Evolutionary conservation across 2,113 vertebrate genomes (phyloP).

Genomic region (Natator depressus): DNA sequence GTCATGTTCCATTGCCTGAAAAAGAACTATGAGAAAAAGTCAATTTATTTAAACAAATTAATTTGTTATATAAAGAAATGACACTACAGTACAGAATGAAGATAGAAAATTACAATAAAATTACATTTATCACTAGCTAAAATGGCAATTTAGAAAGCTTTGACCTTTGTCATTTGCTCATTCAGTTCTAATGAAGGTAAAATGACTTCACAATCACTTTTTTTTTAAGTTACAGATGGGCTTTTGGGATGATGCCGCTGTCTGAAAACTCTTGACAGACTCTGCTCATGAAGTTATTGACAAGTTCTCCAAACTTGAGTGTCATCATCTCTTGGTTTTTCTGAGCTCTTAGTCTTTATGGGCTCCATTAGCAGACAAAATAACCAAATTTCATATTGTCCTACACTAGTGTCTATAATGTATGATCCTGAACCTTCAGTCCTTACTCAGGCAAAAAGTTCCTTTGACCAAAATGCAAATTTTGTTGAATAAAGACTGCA

Average conservation of each 20-base stretch:
- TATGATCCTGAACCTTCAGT: not conserved
- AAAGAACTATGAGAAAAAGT: not conserved
- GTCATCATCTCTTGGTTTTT: not conserved
- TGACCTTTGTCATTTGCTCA: not conserved
- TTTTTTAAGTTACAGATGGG: not conserved
- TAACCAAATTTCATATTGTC: fast-evolving
- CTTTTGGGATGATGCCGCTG: not conserved
- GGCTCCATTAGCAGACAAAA: not conserved
- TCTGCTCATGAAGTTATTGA: not conserved
- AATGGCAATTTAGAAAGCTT: not conserved
- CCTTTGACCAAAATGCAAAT: not conserved
- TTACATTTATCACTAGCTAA: not conserved
- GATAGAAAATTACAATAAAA: not conserved
- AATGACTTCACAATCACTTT: not conserved
- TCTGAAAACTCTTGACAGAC: not conserved
- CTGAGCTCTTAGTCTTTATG: not conserved
- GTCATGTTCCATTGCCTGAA: not conserved
- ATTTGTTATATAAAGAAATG: constrained; percentile 13
- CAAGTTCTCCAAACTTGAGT: not conserved
- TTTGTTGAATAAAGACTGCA: not conserved
- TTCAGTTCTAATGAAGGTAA: not conserved
- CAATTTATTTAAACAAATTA: constrained; percentile 26
- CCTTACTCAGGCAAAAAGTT: not conserved
- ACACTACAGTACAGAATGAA: not conserved
- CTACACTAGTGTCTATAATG: fast-evolving